Percentiles rank a stretch among this genome's conserved stretches.
Evolutionary conservation across 2,888 invertebrate genomes (phyloP).

Genomic region (Sialis fuliginosa): DNA sequence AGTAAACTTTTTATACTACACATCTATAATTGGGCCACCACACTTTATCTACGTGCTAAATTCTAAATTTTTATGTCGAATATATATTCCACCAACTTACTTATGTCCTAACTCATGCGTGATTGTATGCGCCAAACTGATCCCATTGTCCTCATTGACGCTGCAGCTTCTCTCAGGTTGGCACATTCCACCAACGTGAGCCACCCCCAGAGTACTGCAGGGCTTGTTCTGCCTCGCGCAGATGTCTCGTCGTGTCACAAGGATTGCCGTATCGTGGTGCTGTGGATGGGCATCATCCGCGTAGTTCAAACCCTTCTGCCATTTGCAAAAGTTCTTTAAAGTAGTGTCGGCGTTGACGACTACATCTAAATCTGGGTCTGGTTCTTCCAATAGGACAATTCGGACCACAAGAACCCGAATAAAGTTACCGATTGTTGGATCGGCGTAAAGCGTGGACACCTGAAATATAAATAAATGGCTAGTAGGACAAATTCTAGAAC

Average conservation of each 20-base stretch:
- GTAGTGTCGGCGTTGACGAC: conserved; percentile 70
- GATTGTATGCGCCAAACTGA: conserved; percentile 74
- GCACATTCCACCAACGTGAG: conserved; percentile 81
- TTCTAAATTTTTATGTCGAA: too few relatives aligned
- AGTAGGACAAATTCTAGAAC: too few relatives aligned
- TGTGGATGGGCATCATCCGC: conserved; percentile 62
- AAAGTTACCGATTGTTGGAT: conserved; percentile 78
- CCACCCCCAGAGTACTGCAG: conserved; percentile 65
- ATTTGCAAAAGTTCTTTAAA: conserved; percentile 67
- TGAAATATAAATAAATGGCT: conserved; percentile 14
- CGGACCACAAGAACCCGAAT: conserved; percentile 80
- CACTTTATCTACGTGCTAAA: too few relatives aligned
- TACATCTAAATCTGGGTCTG: conserved; percentile 47
- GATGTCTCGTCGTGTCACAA: conserved; percentile 64
- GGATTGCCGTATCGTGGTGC: conserved; percentile 78
- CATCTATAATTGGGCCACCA: too few relatives aligned
- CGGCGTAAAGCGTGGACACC: conserved; percentile 66
- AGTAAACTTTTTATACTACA: too few relatives aligned
- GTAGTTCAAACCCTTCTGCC: conserved; percentile 63
- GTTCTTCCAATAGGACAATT: conserved; percentile 58
- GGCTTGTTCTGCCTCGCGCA: conserved; percentile 34
- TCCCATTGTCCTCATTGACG: conserved; percentile 81
- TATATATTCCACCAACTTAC: conserved; percentile 50
- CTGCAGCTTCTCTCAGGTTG: conserved; percentile 70
- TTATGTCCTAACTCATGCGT: conserved; percentile 86